phyloP scores from a whole-genome alignment of 37 sponge, comb jelly and placozoan genomes.

The Tethya wilhelma region DNA sequence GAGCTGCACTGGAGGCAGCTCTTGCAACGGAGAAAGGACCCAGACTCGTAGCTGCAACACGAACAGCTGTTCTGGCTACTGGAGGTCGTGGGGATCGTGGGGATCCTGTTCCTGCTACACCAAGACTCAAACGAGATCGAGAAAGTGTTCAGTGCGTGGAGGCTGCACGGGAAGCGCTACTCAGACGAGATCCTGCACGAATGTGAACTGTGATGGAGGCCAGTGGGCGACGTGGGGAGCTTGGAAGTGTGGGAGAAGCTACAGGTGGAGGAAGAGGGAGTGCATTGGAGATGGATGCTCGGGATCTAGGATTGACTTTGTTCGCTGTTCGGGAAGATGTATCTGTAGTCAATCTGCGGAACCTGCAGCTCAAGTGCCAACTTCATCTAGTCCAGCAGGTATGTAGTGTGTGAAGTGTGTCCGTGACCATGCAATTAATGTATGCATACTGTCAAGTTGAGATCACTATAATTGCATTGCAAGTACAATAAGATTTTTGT shows the following conservation, averaged over 20 bases:
- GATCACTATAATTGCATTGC: no score
- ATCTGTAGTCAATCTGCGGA: no score
- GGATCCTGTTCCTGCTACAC: background rate
- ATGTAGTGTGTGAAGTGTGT: no score
- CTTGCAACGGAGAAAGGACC: slow-evolving; percentile 12
- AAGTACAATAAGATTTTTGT: no score
- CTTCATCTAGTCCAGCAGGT: no score
- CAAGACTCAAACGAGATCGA: background rate
- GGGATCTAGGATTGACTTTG: background rate
- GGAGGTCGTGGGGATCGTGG: slow-evolving; percentile 1
- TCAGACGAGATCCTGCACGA: background rate
- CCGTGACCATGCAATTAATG: no score
- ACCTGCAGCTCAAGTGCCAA: no score
- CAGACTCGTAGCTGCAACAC: background rate
- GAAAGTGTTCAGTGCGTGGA: background rate
- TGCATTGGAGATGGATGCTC: background rate
- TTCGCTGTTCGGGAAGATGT: no score
- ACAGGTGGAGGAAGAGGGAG: background rate
- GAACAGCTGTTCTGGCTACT: background rate
- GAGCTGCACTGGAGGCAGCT: slow-evolving; percentile 55
- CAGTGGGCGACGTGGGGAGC: background rate
- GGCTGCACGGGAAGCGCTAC: background rate
- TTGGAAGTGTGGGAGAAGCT: background rate
- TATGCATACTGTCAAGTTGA: no score
- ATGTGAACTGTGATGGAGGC: background rate